Conservation (phyloP, 1,140 invertebrate genomes). For the Andricus grossulariae region DNA sequence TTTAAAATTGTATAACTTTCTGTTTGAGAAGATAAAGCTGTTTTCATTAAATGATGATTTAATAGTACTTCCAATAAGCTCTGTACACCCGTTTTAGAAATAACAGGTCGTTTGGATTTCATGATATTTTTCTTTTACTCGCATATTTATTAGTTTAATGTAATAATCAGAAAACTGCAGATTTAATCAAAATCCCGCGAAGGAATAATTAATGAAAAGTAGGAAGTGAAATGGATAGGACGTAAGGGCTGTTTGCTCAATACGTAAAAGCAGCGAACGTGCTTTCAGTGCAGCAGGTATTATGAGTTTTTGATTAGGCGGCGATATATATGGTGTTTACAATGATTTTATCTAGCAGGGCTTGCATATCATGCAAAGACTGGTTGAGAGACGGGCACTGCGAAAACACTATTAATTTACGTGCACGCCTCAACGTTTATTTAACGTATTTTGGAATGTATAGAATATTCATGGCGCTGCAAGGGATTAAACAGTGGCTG, state of each 20-base stretch:
- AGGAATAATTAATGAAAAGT: no score
- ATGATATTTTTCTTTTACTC: no score
- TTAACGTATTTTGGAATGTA: slow-evolving; percentile 58
- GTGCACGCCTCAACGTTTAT: slow-evolving; percentile 60
- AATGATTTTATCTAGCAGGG: slow-evolving; percentile 54
- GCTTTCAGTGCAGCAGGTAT: slow-evolving; percentile 40
- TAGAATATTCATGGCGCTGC: slow-evolving; percentile 60
- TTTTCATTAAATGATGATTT: no score
- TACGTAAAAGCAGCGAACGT: slow-evolving; percentile 17
- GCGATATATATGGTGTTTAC: slow-evolving; percentile 53
- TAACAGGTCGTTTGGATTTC: no score
- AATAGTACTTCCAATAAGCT: no score
- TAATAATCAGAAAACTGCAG: no score
- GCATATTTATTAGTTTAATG: no score
- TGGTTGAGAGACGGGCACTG: slow-evolving; percentile 53
- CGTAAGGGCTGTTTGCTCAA: slow-evolving; percentile 10
- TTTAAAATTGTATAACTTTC: no score
- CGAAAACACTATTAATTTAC: slow-evolving; percentile 60
- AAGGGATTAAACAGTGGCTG: slow-evolving; percentile 44
- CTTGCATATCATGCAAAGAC: slow-evolving; percentile 55
- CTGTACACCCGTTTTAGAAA: no score
- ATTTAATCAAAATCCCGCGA: no score
- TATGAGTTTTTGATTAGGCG: slow-evolving; percentile 54
- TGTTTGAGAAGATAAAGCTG: no score
- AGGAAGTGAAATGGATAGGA: slow-evolving; percentile 20